A percentile compares a stretch with the other conserved stretches of the same genome.
Conservation (phyloP, 1,140 invertebrate species). For the Aphidius ervi region DNA sequence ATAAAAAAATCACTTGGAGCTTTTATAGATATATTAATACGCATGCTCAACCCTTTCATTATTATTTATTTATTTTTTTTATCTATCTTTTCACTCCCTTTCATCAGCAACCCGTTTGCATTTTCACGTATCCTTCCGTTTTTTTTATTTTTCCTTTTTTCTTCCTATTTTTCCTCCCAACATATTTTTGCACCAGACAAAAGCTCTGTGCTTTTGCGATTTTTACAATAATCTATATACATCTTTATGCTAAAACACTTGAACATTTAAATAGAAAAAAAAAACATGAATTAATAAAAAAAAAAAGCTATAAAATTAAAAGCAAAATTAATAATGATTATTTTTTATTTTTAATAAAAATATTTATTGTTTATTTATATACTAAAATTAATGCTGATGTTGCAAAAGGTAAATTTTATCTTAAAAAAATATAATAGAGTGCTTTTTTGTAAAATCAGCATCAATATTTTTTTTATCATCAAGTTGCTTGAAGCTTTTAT, state of each 20-base stretch:
- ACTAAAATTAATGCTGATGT: not conserved
- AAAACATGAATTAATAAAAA: too few relatives aligned
- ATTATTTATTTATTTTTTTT: slow-evolving; percentile 8
- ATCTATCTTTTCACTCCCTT: not conserved
- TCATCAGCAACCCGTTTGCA: not conserved
- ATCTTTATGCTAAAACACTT: not conserved
- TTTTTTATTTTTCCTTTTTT: not conserved
- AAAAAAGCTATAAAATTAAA: too few relatives aligned
- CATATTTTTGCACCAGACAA: slow-evolving; percentile 3
- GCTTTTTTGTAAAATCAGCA: not conserved
- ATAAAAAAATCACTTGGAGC: slow-evolving; percentile 41
- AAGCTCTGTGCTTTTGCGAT: slow-evolving; percentile 5
- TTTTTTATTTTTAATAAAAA: too few relatives aligned
- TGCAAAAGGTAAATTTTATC: not conserved
- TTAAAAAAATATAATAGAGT: too few relatives aligned
- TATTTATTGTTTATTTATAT: too few relatives aligned
- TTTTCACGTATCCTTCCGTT: not conserved
- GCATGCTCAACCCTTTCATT: slow-evolving; percentile 36
- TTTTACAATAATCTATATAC: not conserved
- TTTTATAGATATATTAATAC: slow-evolving; percentile 30
- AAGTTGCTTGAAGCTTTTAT: not conserved
- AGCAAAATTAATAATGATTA: too few relatives aligned
- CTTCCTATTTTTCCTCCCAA: slow-evolving; percentile 8
- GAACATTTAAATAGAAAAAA: too few relatives aligned
- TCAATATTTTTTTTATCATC: not conserved